Conservation (phyloP, 2,113 vertebrate genomes). For the Mionectes macconnelli region DNA sequence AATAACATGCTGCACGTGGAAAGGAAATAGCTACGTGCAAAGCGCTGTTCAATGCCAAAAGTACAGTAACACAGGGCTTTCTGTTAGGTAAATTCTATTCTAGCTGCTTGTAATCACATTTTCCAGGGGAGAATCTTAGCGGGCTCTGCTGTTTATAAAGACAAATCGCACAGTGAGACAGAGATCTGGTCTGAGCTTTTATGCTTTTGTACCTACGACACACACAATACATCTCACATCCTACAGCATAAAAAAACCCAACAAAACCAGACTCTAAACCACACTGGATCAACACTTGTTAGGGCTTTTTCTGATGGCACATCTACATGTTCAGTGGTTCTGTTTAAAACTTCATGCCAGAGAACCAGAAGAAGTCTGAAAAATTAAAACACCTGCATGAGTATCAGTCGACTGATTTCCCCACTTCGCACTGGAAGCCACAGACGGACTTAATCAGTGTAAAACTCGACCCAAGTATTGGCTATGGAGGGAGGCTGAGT, state of each 20-base stretch:
- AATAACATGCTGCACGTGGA: background rate
- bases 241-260: background rate
- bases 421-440: background rate
- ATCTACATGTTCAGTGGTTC: background rate
- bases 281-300: background rate
- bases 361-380: background rate
- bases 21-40: background rate
- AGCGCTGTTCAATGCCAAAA: background rate
- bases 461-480: background rate
- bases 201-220: background rate
- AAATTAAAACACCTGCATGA: background rate
- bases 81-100: background rate
- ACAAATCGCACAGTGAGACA: background rate
- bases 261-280: background rate
- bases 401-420: background rate
- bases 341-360: background rate
- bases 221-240: background rate
- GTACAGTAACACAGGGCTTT: accelerated
- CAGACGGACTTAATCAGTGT: accelerated
- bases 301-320: background rate
- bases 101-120: background rate
- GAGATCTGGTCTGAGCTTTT: background rate
- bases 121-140: background rate
- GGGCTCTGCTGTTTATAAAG: background rate
- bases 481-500: background rate